Percentiles rank a stretch among this genome's conserved stretches.
phyloP scores from a whole-genome alignment of 2,113 vertebrate species.

The Parus major region DNA sequence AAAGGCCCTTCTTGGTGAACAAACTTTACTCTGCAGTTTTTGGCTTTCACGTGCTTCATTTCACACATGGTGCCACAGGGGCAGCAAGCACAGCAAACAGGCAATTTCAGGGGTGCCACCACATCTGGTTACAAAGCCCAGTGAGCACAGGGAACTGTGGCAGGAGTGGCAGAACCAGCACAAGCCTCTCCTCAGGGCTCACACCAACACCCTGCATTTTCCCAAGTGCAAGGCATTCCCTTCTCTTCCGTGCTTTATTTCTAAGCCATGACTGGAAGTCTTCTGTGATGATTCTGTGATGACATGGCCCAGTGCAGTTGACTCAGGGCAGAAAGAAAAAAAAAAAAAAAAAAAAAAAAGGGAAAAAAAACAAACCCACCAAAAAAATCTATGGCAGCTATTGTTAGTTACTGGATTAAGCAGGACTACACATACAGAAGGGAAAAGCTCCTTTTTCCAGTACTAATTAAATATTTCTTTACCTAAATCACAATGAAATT shows the following conservation, averaged over 20 bases:
- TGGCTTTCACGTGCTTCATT: neutral
- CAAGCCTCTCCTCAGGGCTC: neutral
- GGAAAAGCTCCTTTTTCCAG: neutral
- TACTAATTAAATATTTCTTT: neutral
- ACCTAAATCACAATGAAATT: neutral
- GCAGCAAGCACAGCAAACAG: neutral
- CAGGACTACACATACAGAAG: rapidly evolving
- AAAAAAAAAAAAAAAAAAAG: no score
- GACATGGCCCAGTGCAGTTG: rapidly evolving
- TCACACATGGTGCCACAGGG: neutral
- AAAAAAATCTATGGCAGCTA: neutral
- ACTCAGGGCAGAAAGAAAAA: neutral
- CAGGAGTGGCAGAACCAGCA: neutral
- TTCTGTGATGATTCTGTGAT: neutral
- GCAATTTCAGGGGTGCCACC: neutral
- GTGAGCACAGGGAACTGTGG: rapidly evolving
- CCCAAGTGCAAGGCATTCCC: neutral
- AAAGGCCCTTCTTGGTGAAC: neutral
- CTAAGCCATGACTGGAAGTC: neutral
- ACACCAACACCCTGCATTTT: neutral
- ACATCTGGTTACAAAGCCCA: rapidly evolving
- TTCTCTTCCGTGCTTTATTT: neutral
- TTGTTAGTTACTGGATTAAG: neutral
- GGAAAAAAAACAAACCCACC: neutral
- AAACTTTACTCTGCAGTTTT: neutral